Base-by-base conservation (phyloP, 2,888 invertebrate genomes). In the Drosophila hamatofila region DNA sequence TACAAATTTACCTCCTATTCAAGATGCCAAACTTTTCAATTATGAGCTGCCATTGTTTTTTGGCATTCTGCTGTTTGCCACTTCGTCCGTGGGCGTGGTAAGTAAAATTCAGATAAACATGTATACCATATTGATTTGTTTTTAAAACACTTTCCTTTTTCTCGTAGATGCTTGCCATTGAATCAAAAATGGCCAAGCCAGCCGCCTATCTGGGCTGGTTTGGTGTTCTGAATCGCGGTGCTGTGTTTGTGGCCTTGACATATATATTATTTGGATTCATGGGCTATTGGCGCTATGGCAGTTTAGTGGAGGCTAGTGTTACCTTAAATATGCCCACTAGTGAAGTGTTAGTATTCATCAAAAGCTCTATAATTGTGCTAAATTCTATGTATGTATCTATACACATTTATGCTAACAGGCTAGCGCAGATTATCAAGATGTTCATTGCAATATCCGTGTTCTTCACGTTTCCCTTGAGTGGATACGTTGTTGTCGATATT, bases 401-500 rank as follows among this genome's bases (percentile, higher is more conserved):
- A 9, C 9, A 11, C 27, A 18, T 30, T 35, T 18, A 0, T n/a
- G 35, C 16, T 6, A 12, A 44, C 94, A 96, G 96, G n/a, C 93
- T 96, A 81, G 96, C 96, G 0, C 96, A 96, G 88, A 94, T 95
- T 4, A 96, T 96, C 0, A 96, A 96, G 86, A 65, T 96, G 18
- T 96, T 96, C 95, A 96, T 96, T 62, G 96, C 96, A 0, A 92
- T 96, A 0, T 96, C 96, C 21, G 96, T 99, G 59, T 97, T 98
- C 94, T 94, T 98, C 76, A 97, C 98, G 0, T 98, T 98, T 93
- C 96, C 97, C 41, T 94, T 99, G 2, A 98, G 98, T 92, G 98
- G 98, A 93, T 99, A 98, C 93, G 98, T 99, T 5, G 98, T 98
- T 0, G 96, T 98, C 95, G 96, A 97, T 88, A 97, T 99, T 73